Evolutionary conservation across 2,797 vertebrate genomes (phyloP), one percentile per base, ranked within the genome.

Genomic region (Babyrousa celebensis): DNA sequence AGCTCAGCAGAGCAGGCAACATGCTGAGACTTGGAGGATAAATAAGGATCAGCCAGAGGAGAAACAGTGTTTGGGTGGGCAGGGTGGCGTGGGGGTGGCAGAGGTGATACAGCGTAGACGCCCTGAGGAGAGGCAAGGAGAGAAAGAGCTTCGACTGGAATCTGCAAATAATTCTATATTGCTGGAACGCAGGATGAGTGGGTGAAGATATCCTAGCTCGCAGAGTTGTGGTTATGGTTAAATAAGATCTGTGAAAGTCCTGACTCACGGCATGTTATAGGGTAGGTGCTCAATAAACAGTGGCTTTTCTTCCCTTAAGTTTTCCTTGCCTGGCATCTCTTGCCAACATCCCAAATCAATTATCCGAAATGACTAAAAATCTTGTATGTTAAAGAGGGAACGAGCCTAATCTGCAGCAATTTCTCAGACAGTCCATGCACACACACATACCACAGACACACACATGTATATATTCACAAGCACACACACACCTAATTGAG

Each of bases 341-440:
- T 56, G 62, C 12, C 48, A 67, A 60, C 60, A 77, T 71, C 82
- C 32, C 60, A 68, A 6, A 79, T 40, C 65, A 21, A 1, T 67
- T 67, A 43, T 29, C 70, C 75, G n/a, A 75, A 62, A 62, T 80
- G n/a, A 62, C 4, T 14, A 43, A 52, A 79, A 60, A 11, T 88
- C 27, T n/a, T 75, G n/a, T 72, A 7, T 27, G 1, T 91, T 85
- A 90, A 92, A 62, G 54, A 91, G 23, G 52, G 36, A 91, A 82
- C 72, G 63, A 88, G 48, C 14, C 25, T 72, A 16, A 43, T 83
- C 17, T 71, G 89, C 52, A 17, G 68, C 65, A 86, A 17, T 86
- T 17, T 54, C 58, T 77, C 43, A 75, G 25, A 32, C 32, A 77
- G 16, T 65, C 20, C 29, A 27, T 8, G 71, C 20, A 32, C 16